Evolutionary conservation across 2,888 invertebrate genomes (phyloP), one percentile per base, ranked within the genome.

Genomic region (Cerastis leucographa): DNA sequence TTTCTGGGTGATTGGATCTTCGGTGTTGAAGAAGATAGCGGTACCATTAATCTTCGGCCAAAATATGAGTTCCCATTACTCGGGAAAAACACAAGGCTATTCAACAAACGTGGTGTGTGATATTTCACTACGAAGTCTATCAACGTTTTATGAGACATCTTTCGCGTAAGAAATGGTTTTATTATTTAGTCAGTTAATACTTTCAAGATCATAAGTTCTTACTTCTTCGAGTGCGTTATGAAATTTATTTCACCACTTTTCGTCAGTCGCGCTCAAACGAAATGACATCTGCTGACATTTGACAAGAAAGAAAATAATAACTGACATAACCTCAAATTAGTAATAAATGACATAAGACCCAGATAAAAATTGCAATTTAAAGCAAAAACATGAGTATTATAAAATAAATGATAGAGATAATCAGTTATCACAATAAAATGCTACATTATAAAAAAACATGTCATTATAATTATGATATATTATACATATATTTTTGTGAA

Each of bases 61-160:
- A 96, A 95, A 83, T 91, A 96, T 2, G 94, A 96, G 87, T 96
- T 96, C 42, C 96, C 96, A 89, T 92, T 93, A 80, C 96, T 96
- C n/a, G 96, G 96, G 74, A 96, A 96, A 84, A 92, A 95, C 14
- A 96, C 96, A 17, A 96, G 81, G 86, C 92, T 96, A 85, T 96
- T 96, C 65, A 96, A 84, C 72, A 96, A 86, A 70, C 96, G 94
- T 76, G 96, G 96, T 78, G 90, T 93, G 85, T 96, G 96, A 86
- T 96, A 96, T 88, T 94, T 96, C 11, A 96, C 95, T 65, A 96
- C 92, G 81, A 96, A 96, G 87, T 96, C 96, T 64, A 96, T 95
- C 29, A 96, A 86, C n/a, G 93, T 94, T 92, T 92, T 96, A 74
- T 93, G 93, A 44, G 94, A 94, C 96, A 96, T 96, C 78, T 89